Evolutionary conservation across 2,888 invertebrate genomes (phyloP), one percentile per base, ranked within the genome.

Genomic region (Caradrina clavipalpis): DNA sequence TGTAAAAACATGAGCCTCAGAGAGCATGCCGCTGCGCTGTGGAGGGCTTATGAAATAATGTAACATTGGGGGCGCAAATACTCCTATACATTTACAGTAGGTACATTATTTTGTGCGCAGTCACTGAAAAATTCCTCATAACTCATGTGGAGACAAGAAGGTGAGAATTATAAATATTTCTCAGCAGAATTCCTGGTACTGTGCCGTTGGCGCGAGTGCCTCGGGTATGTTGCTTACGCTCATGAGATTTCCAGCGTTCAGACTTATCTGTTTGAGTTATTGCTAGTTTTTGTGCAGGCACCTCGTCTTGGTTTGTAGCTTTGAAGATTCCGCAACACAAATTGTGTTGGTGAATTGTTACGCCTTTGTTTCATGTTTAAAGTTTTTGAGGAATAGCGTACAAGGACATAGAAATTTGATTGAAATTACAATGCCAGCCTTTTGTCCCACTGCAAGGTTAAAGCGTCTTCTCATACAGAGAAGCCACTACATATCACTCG

Each of bases 1-100:
- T 93, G 93, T 91, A 92, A 93, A 93, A 92, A 93, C 93, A 93
- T 93, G 93, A 93, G 92, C 81, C 81, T 82, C 87, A 83, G 84
- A 84, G 90, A 87, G 88, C 88, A 88, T 73, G 70, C 76, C 87
- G 84, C 80, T 80, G 84, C 86, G 81, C 85, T 83, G 85, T 83
- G 80, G 85, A 86, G 81, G 82, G 90, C 91, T 92, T 93, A 92
- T 92, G 88, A 91, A 91, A 91, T 91, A 91, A 92, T 92, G 92
- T 91, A 88, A 88, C 80, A 74, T 73, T 60, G 76, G 69, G 26
- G 87, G 86, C 82, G 71, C 83, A 86, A 88, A 89, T 86, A 86
- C 77, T 85, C 73, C 63, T 85, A 77, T 84, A 84, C 80, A 77
- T 76, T 75, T 69, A 67, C 65, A 79, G 73, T 70, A 79, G 47